Evolutionary conservation across 2,797 vertebrate genomes (phyloP), one percentile per base, ranked within the genome.

Genomic region (Clamator glandarius): DNA sequence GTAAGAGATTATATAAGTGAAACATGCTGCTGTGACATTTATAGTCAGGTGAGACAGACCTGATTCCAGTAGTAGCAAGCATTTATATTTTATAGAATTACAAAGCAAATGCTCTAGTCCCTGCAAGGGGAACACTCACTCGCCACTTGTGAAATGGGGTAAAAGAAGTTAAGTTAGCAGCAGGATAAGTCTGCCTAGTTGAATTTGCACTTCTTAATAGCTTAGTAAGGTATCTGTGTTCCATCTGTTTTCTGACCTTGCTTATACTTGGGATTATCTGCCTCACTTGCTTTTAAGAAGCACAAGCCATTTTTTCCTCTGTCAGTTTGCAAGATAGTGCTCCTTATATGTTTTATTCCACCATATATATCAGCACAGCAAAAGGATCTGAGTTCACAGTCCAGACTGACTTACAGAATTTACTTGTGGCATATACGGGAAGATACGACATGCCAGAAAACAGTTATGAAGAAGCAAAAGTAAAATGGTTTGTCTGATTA

Each of bases 281-380:
- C 46, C 17, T 81, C 24, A 8, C 9, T 81, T 58, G 5, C 11
- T 58, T 58, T 79, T 28, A 48, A 80, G n/a, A 67, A 54, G 18
- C 26, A 33, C 2, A 31, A 29, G 2, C 1, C 1, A 25, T 15
- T 31, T 66, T 59, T 50, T 20, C 3, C 36, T 70, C 18, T 1
- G 0, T 55, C 21, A 59, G 8, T 48, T 44, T 80, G 42, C 29
- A 83, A 42, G 67, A 48, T 48, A 1, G 4, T 12, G 9, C 29
- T 78, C 6, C 3, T 24, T 57, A 15, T 48, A 29, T 12, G 28
- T 15, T 42, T 21, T 87, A 66, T 36, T 25, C 26, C 16, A 24
- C 16, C 9, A 1, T 7, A 18, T 20, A 9, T 28, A 31, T n/a
- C 28, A 48, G n/a, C 20, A 36, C 3, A 23, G 11, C 11, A 41